A percentile compares a stretch with the other conserved stretches of the same genome.
Conservation (phyloP, 1,140 invertebrate genomes). For the Chironomus tepperi region DNA sequence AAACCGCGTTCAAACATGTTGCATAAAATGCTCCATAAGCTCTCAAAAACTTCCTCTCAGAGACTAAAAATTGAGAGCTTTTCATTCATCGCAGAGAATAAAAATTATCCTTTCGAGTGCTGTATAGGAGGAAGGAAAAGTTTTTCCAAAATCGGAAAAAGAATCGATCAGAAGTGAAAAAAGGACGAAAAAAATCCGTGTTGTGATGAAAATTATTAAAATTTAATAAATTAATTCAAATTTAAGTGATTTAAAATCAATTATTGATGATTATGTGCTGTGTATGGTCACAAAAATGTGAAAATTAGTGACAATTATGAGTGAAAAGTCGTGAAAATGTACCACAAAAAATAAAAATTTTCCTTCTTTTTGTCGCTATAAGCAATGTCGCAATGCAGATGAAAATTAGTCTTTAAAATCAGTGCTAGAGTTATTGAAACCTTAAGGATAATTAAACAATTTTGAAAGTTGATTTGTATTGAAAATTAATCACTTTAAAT, state of each 20-base stretch:
- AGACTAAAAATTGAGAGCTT: no score
- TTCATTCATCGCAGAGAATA: neutral
- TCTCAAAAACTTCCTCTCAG: no score
- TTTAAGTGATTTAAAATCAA: neutral
- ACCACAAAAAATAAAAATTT: neutral
- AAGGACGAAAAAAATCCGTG: neutral
- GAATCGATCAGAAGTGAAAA: neutral
- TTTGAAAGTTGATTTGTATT: neutral
- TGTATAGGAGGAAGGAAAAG: neutral
- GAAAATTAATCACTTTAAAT: constrained; percentile 10
- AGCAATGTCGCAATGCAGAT: constrained; percentile 23
- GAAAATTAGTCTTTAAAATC: neutral
- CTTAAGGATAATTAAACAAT: neutral
- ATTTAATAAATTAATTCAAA: neutral
- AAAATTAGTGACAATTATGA: neutral
- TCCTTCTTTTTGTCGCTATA: neutral
- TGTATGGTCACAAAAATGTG: neutral
- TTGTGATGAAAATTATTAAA: neutral
- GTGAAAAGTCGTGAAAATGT: constrained; percentile 7
- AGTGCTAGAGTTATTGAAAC: neutral
- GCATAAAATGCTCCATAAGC: neutral
- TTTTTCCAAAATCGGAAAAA: neutral
- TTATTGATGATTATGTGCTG: neutral
- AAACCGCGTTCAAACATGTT: constrained; percentile 1
- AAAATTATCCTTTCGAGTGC: neutral